Base-by-base conservation (phyloP, 2,888 invertebrate species). In the Rosalia funebris region DNA sequence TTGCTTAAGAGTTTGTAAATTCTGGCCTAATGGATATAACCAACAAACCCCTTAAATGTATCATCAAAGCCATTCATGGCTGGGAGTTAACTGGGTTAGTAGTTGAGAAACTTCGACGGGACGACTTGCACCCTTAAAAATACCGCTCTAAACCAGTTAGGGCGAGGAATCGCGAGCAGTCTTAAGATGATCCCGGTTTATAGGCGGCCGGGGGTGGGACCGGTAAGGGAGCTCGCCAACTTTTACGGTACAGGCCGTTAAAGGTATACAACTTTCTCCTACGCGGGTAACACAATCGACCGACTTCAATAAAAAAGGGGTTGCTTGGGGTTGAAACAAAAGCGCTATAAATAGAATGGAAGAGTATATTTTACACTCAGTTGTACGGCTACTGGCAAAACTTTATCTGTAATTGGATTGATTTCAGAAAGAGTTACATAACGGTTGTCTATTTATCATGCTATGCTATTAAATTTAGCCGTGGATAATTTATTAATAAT, bases 21-120 rank as follows among this genome's bases (percentile, higher is more conserved):
- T 37, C 19, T 31, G 9, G 39, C 25, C 50, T 50, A 39, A 39
- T 39, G 50, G 50, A 39, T 50, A 39, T 50, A 50, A 50, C 50
- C 50, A 50, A 50, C 50, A 50, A 50, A 37, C 50, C 50, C 50
- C 14, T 39, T 39, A 39, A 50, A 50, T 15, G 39, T 39, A 37
- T 25, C 39, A 50, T 50, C 39, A 50, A 39, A 50, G 50, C 20
- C 36, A 39, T 50, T 50, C 39, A 50, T 50, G 39, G 25, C 50
- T 19, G 50, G 15, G 14, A 15, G 25, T 10, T 50, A 50, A 50
- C 15, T 50, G 20, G 14, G 25, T 50, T 50, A 50, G 39, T 25
- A 39, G 39, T 50, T 50, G 31, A 17, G 14, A n/a, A 50, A 50
- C 20, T 50, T 39, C 14, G 15, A 10, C 20, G 25, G 10, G 15